Conservation (phyloP, 2,113 vertebrate species). For the Trichechus manatus region DNA sequence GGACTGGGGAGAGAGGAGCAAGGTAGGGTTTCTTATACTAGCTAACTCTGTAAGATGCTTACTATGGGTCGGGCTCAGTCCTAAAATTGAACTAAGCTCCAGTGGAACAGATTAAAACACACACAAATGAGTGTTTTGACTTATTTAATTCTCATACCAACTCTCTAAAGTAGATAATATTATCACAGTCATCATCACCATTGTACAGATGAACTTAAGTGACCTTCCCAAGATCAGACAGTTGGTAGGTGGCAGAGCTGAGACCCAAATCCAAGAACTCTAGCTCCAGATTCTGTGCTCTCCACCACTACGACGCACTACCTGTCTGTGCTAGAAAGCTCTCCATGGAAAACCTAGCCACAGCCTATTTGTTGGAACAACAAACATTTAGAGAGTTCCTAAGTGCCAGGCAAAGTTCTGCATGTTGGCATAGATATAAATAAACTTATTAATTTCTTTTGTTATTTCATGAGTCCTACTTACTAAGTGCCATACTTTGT, state of each 20-base stretch:
- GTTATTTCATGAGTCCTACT: background rate
- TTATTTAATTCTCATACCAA: background rate
- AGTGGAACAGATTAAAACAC: background rate
- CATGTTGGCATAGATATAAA: background rate
- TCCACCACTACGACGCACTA: background rate
- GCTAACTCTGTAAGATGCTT: background rate
- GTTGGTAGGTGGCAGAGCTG: background rate
- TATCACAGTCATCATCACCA: background rate
- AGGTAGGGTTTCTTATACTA: background rate
- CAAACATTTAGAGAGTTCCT: background rate
- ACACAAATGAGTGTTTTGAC: background rate
- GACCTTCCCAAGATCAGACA: background rate
- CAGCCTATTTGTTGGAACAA: background rate
- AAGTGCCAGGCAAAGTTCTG: background rate
- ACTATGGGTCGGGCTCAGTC: background rate
- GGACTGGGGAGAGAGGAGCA: background rate
- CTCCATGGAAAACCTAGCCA: background rate
- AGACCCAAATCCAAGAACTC: background rate
- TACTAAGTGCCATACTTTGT: background rate
- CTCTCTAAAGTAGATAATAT: background rate
- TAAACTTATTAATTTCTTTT: background rate
- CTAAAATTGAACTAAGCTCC: background rate
- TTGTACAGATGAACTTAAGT: slow-evolving; percentile 11
- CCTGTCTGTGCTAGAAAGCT: background rate
- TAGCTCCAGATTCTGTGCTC: background rate